Conservation (phyloP, 2,888 invertebrate genomes). For the Cremastinae sp. region DNA sequence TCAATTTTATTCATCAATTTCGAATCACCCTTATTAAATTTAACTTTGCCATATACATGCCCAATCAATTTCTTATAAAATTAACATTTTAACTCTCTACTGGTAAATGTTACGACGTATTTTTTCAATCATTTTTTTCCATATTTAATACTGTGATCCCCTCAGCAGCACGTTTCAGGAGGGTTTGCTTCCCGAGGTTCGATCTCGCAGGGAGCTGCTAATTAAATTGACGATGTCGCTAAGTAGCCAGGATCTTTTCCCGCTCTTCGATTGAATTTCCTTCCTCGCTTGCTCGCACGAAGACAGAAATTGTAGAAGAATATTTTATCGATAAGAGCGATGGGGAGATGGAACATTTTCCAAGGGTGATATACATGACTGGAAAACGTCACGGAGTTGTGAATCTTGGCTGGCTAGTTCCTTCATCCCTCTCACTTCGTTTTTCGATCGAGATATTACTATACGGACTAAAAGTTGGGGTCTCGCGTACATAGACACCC, state of each 20-base stretch:
- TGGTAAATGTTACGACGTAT: not conserved
- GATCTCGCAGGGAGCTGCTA: constrained; percentile 29
- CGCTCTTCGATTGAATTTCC: constrained; percentile 21
- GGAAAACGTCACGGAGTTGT: constrained; percentile 24
- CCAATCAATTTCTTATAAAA: no score
- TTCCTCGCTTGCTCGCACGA: not conserved
- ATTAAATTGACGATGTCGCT: constrained; percentile 47
- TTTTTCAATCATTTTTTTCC: not conserved
- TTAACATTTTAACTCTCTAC: no score
- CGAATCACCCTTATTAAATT: no score
- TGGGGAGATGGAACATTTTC: constrained; percentile 38
- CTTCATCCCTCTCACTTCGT: constrained; percentile 30
- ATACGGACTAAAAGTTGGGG: constrained; percentile 44
- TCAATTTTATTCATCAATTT: no score
- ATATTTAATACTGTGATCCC: not conserved
- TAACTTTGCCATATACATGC: no score
- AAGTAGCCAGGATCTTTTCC: constrained; percentile 40
- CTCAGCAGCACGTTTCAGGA: no score
- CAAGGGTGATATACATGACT: constrained; percentile 16
- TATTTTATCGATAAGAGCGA: constrained; percentile 47
- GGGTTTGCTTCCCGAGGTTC: constrained; percentile 10
- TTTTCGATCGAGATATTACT: constrained; percentile 8
- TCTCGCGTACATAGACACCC: constrained; percentile 26
- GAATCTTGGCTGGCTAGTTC: constrained; percentile 40
- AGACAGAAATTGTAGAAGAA: constrained; percentile 26